Base-by-base conservation (phyloP, 2,113 vertebrate species). In the Todiramphus chloris region DNA sequence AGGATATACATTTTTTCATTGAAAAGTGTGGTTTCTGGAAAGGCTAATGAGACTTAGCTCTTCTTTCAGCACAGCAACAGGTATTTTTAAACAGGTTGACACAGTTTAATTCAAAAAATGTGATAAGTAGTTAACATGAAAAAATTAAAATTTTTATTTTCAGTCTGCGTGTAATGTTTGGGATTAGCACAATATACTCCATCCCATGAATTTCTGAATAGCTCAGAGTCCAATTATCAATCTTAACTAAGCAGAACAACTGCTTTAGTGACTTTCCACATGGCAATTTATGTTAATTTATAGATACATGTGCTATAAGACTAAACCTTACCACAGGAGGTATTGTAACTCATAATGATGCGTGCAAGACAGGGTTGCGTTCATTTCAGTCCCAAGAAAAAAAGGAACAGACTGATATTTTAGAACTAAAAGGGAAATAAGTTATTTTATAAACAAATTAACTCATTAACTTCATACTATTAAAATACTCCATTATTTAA, bases 191-290 rank as follows among this genome's bases (percentile, higher is more conserved):
- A 63, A 35, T 81, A 33, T 82, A 87, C 30, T 90, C 69, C 63
- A 90, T 91, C 35, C 43, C 39, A 83, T 92, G 70, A 91, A 91
- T 94, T 91, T 79, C 53, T 96, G 74, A 91, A 82, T 72, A 94
- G 84, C 66, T 90, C 33, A 50, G 82, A 87, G 87, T 85, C 48
- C 78, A 96, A 95, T 96, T 95, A 93, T 96, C 82, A 87, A 48
- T 83, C 88, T 90, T 94, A 90, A 92, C 90, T 90, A 93, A 94
- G 95, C 70, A 92, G 87, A 95, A 87, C 87, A 95, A 95, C 74
- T 83, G 62, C 53, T 93, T 89, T 94, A 69, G 80, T 94, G 76
- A 94, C 48, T 95, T 95, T 90, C 87, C 82, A 84, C 75, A 75
- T 79, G 70, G 55, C 62, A 94, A 69, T 87, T 95, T 91, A 85